Conservation (phyloP, 2,888 invertebrate genomes). For the Tenodera sinensis region DNA sequence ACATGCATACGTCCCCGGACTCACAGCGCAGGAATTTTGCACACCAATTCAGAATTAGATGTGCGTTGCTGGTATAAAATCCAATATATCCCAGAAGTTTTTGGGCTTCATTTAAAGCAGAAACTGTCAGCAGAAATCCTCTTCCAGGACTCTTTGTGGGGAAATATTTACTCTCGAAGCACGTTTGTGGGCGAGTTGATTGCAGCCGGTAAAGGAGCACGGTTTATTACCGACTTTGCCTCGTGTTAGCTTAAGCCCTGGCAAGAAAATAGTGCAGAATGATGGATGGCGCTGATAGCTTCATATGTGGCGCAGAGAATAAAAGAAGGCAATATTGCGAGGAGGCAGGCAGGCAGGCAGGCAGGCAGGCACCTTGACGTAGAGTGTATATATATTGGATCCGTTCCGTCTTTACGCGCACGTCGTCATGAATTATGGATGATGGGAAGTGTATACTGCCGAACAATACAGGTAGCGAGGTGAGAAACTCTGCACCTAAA, state of each 20-base stretch:
- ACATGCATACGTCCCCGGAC: too few species aligned
- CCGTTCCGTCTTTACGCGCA: background rate
- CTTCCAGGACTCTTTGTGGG: background rate
- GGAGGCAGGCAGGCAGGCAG: too few species aligned
- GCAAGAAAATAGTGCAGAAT: background rate
- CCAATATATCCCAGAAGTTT: too few species aligned
- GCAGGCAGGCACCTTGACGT: background rate
- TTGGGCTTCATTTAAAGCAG: too few species aligned
- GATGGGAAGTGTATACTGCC: background rate
- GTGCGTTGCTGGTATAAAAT: too few species aligned
- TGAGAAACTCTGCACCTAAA: too few species aligned
- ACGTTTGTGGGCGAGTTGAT: background rate
- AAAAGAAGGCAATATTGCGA: background rate
- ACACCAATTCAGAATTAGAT: too few species aligned
- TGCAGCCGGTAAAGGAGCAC: background rate
- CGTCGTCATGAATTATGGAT: background rate
- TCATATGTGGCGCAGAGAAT: background rate
- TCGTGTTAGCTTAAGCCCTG: background rate
- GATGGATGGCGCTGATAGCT: background rate
- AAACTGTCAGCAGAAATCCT: too few species aligned
- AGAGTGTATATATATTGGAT: background rate
- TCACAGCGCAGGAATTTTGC: too few species aligned
- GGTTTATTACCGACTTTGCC: background rate
- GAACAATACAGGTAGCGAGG: too few species aligned
- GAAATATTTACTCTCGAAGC: background rate